Percentiles rank a stretch among this genome's conserved stretches.
Evolutionary conservation across 2,797 vertebrate species (phyloP).

Genomic region (Menidia menidia): DNA sequence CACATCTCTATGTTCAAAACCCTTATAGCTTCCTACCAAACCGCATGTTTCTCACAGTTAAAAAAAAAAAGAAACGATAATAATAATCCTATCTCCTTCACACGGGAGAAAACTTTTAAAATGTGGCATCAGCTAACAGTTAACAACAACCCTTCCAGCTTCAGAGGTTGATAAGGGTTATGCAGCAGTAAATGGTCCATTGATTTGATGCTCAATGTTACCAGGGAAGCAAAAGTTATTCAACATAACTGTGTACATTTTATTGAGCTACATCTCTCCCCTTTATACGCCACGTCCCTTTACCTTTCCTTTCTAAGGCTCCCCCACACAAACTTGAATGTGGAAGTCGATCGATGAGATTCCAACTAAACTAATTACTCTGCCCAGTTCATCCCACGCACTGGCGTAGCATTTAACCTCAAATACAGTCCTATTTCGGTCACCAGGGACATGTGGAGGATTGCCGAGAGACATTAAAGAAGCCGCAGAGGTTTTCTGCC

Average conservation of each 20-base stretch:
- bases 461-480: constrained; percentile 1
- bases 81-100: constrained; percentile 5
- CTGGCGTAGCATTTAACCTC: constrained; percentile 57
- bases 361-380: constrained; percentile 73
- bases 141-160: constrained; percentile 31
- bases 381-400: constrained; percentile 42
- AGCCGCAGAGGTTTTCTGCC: constrained; percentile 23
- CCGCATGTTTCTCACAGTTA: constrained; percentile 9
- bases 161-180: constrained; percentile 28
- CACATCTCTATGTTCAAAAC: constrained; percentile 31
- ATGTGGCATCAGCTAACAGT: constrained; percentile 20
- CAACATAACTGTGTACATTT: constrained; percentile 30
- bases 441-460: constrained; percentile 11
- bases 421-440: constrained; percentile 17
- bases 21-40: constrained; percentile 33
- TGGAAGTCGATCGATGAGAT: constrained; percentile 66
- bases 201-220: constrained; percentile 40
- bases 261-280: constrained; percentile 19
- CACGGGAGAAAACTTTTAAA: constrained; percentile 25
- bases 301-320: constrained; percentile 48
- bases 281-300: constrained; percentile 17
- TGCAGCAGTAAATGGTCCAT: constrained; percentile 50
- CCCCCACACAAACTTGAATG: constrained; percentile 54
- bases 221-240: constrained; percentile 4
- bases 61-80: too few species aligned